Evolutionary conservation across 1,140 invertebrate species (phyloP), one percentile per base, ranked within the genome.

Genomic region (Lepidostoma basale): DNA sequence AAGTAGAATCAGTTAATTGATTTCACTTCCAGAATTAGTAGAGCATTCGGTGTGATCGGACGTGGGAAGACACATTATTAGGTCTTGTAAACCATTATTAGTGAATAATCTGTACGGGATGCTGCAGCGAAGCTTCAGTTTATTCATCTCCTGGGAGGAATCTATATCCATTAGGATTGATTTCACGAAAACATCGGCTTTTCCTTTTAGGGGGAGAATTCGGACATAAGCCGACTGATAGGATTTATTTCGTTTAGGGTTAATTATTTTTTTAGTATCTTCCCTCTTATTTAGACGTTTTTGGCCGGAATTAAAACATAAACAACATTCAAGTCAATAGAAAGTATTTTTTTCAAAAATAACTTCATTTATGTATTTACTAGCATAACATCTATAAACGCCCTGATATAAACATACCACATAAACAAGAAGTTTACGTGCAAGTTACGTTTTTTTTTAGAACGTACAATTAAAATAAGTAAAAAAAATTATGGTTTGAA

Each of bases 171-270:
- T 54, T 54, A 54, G 49, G 49, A 54, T 28, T 54, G 49, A 30
- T 54, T 45, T 54, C 49, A 10, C 49, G 23, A 54, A 54, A 54
- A 54, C 49, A 54, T 30, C 23, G 25, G 23, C 25, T 54, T 54
- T 47, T 54, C 26, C 49, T 30, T 14, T 54, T 28, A 54, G 23
- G 14, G 26, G 49, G 49, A 23, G 47, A 52, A 26, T 26, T 23
- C 25, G 49, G 44, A 26, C 49, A 28, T 14, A 54, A 45, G 25
- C 25, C n/a, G 49, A 26, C 33, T 54, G 23, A 54, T 54, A 23
- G 49, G 49, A 54, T 54, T 54, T 54, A 54, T 54, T 54, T 54
- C 49, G 49, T 26, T 54, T n/a, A 52, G 49, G 49, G 49, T 12
- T 54, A 54, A 54, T 54, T 54, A 54, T 30, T 54, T 54, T 49